Evolutionary conservation across 2,113 vertebrate species (phyloP).

Genomic region (Glaucomys volans): DNA sequence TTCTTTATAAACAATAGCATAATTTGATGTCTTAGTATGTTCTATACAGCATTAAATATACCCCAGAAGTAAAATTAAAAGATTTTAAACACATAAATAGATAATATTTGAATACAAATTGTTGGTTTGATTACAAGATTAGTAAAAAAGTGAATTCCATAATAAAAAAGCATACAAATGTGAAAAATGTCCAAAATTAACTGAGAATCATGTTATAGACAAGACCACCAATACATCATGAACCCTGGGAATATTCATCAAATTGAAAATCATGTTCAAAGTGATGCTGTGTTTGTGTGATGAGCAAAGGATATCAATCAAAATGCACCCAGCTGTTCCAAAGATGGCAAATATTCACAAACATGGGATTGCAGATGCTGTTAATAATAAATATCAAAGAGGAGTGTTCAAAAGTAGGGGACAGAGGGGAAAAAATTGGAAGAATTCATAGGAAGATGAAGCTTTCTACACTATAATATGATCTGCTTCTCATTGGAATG

Average conservation of each 20-base stretch:
- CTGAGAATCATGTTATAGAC: not conserved
- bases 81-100: not conserved
- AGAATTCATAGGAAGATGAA: not conserved
- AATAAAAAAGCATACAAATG: not conserved
- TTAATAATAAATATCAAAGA: not conserved
- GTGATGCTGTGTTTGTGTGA: not conserved
- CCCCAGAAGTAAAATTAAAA: not conserved
- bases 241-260: slow-evolving; percentile 38
- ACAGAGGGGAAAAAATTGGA: not conserved
- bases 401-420: not conserved
- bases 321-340: slow-evolving; percentile 32
- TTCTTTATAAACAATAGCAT: not conserved
- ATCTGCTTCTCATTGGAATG: not conserved
- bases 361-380: not conserved
- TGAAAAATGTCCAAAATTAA: not conserved
- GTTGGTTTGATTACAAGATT: not conserved
- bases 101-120: slow-evolving; percentile 6
- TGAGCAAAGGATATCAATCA: slow-evolving; percentile 28
- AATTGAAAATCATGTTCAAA: slow-evolving; percentile 52
- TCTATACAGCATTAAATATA: not conserved
- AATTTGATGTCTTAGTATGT: not conserved
- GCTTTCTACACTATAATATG: not conserved
- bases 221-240: slow-evolving; percentile 24
- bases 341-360: not conserved
- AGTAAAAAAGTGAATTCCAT: not conserved